Base-by-base conservation (phyloP, 2,888 invertebrate genomes). In the Ganaspis brasiliensis region DNA sequence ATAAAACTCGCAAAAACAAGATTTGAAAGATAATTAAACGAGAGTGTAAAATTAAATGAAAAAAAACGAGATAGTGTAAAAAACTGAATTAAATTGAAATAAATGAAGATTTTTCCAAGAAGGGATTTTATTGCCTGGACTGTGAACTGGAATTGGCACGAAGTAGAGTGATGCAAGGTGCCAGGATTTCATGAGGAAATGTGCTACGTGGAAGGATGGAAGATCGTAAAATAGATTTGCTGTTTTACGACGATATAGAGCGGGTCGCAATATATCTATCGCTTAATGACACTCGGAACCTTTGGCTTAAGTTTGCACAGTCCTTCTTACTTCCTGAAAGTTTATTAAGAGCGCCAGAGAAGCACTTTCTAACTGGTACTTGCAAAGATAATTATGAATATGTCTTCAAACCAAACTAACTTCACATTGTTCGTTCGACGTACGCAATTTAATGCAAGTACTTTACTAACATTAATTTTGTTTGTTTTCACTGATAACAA, bases 231-330 rank as follows among this genome's bases (percentile, higher is more conserved):
- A 52, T 52, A 67, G 45, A 45, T 67, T 67, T 67, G 40, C 45
- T n/a, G 16, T 40, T 67, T 67, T n/a, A 45, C n/a, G 63, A 45
- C 10, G 45, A 26, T 10, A 67, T 40, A 67, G 24, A 45, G 45
- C 74, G 12, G 45, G 74, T 49, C 26, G 14, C 37, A 37, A 40
- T 63, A 63, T 63, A 40, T n/a, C 12, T 63, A 77, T 81, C 73
- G 75, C 76, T 81, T 83, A 83, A 83, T 77, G 80, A 81, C 76
- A 76, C 80, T 76, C 73, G 71, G 70, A 74, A 78, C 80, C 80
- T 83, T 76, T 49, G 75, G 72, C 63, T 49, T 75, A 81, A 83
- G 67, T 83, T 81, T 77, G 81, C 78, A 81, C 79, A 77, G 74
- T 71, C 77, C 71, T 75, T 72, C 75, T 73, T 74, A 80, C 73